Base-by-base conservation (phyloP, 2,888 invertebrate species). In the Drosophila stalkeri region DNA sequence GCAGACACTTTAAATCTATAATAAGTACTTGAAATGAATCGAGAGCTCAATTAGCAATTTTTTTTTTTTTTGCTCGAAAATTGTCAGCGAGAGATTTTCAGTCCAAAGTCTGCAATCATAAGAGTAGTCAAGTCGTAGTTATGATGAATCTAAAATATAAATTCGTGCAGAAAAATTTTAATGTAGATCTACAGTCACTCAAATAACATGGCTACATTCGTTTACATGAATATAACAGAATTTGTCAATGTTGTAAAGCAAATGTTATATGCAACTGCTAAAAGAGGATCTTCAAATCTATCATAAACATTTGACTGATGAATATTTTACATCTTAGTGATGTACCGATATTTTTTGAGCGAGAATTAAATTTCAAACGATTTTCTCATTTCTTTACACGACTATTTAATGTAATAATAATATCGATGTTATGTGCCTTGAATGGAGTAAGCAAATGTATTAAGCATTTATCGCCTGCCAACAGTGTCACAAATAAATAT, bases 401-500 rank as follows among this genome's bases (percentile, higher is more conserved):
- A 23, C 46, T 47, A 31, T n/a, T 31, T 33, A 49, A 23, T 18
- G 6, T 33, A 49, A 12, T 33, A 56, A 44, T 56, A 33, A 31
- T 33, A 44, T 16, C 20, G 6, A 14, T 31, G 3, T 5, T 18
- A 6, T 9, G 23, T 12, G 1, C 14, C 20, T 27, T 27, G 27
- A 27, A 3, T 57, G n/a, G 2, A 49, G 33, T 7, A 20, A 8
- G 12, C 51, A 20, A 37, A 8, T 52, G 27, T 27, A 35, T 16
- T 8, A 20, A 20, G 14, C 20, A 35, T 37, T 54, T 23, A 9
- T 20, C 52, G 9, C 14, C 18, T 23, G 1, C 37, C 31, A 35
- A 43, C 23, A 57, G 14, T 18, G 55, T 33, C 18, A 20, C 43
- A 35, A 16, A 37, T 57, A 44, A 44, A 55, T 70, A 55, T 65